phyloP scores from a whole-genome alignment of 2,888 invertebrate species.

The Hecatera dysodea region DNA sequence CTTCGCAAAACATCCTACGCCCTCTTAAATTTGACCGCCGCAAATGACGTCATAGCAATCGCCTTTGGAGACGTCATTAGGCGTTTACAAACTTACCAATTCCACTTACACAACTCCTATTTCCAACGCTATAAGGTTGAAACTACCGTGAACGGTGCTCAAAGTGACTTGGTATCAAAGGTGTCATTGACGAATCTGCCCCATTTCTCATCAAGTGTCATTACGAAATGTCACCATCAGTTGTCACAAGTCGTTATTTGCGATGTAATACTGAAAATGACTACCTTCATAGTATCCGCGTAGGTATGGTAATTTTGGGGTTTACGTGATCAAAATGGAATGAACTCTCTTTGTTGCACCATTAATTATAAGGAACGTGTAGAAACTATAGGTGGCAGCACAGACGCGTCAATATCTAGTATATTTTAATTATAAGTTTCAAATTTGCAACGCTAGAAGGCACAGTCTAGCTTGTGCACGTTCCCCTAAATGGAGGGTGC shows the following conservation, averaged over 20 bases:
- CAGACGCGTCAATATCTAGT: no score
- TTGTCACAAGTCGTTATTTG: conserved; percentile 43
- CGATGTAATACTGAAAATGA: conserved; percentile 39
- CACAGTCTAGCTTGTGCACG: no score
- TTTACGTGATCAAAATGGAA: conserved; percentile 25
- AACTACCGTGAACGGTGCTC: not conserved
- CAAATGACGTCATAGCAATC: conserved; percentile 74
- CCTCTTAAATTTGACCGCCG: conserved; percentile 59
- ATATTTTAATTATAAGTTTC: no score
- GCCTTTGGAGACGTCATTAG: conserved; percentile 73
- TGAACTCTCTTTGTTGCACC: not conserved
- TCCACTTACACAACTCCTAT: conserved; percentile 24
- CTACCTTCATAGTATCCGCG: conserved; percentile 19
- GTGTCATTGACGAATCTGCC: conserved; percentile 77
- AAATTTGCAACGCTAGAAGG: no score
- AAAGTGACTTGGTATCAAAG: conserved; percentile 5
- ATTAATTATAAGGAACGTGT: not conserved
- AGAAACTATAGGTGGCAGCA: no score
- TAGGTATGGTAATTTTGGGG: conserved; percentile 24
- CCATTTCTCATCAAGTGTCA: conserved; percentile 75
- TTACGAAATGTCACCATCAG: conserved; percentile 68
- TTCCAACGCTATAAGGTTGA: conserved; percentile 9
- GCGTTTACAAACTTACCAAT: conserved; percentile 31
- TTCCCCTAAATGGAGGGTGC: no score
- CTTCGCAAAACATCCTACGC: conserved; percentile 42